Conservation (phyloP, 2,888 invertebrate species). For the Allacma fusca region DNA sequence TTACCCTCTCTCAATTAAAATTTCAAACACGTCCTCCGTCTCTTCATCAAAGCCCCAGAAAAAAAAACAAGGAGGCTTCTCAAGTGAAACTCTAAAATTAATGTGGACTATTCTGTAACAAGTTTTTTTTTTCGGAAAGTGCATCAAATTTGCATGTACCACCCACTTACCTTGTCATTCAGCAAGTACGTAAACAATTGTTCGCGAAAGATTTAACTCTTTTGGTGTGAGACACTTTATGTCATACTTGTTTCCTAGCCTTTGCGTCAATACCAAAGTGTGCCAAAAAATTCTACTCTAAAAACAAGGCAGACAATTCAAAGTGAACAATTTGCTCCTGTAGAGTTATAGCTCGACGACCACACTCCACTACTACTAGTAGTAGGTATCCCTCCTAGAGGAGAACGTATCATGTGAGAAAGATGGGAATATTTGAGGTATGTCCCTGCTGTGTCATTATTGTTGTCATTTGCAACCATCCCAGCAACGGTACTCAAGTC, state of each 20-base stretch:
- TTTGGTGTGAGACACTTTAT: conserved; percentile 17
- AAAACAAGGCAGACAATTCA: conserved; percentile 26
- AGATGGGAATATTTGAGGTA: conserved; percentile 24
- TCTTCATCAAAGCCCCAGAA: background rate
- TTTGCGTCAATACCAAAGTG: background rate
- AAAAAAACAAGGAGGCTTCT: background rate
- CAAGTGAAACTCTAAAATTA: conserved; percentile 14
- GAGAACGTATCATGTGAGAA: background rate
- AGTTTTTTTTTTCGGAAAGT: conserved; percentile 14
- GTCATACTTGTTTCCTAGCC: background rate
- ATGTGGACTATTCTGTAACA: conserved; percentile 12
- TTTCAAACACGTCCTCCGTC: background rate
- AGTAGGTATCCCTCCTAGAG: background rate
- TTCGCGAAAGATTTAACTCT: conserved; percentile 14
- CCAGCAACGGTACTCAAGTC: background rate
- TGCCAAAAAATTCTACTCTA: conserved; percentile 27
- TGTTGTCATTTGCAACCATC: conserved; percentile 14
- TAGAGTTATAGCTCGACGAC: no score
- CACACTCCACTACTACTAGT: no score
- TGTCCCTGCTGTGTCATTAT: conserved; percentile 32
- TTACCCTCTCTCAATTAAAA: conserved; percentile 10
- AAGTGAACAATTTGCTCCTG: background rate
- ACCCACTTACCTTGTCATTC: conserved; percentile 38
- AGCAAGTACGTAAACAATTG: conserved; percentile 32
- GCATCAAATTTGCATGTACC: conserved; percentile 29